Evolutionary conservation across 2,113 vertebrate genomes (phyloP).

Genomic region (Callopanchax toddi): DNA sequence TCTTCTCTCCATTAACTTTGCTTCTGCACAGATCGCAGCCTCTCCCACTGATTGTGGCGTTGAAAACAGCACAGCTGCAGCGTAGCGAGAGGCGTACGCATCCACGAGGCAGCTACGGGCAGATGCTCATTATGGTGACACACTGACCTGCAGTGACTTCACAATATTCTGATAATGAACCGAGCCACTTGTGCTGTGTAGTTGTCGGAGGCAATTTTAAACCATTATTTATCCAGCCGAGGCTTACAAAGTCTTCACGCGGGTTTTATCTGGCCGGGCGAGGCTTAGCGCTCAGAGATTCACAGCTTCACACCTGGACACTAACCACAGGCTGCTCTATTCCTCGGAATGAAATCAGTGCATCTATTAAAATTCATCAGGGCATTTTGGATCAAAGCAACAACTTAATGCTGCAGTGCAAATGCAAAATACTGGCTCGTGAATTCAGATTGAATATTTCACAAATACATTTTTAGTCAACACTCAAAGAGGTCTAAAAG

Average conservation of each 20-base stretch:
- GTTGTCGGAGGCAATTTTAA: conserved; percentile 34
- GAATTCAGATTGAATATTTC: too few species aligned
- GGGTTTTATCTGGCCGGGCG: conserved; percentile 14
- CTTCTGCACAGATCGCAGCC: conserved; percentile 26
- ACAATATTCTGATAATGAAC: conserved; percentile 45
- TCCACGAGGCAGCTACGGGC: conserved; percentile 53
- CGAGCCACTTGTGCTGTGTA: conserved; percentile 25
- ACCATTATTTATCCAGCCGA: conserved; percentile 37
- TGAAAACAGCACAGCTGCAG: conserved; percentile 26
- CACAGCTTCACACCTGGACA: conserved; percentile 47
- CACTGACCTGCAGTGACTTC: conserved; percentile 48
- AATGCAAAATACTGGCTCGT: too few species aligned
- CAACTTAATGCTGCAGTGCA: neutral
- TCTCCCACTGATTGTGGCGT: conserved; percentile 5
- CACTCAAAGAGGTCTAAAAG: too few species aligned
- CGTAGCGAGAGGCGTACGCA: conserved; percentile 8
- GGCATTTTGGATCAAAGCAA: conserved; percentile 31
- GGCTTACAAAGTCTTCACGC: conserved; percentile 16
- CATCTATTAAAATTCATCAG: conserved; percentile 15
- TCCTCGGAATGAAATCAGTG: too few species aligned
- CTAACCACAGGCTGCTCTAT: conserved; percentile 13
- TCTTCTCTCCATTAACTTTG: conserved; percentile 49
- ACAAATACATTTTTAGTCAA: too few species aligned
- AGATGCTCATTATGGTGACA: conserved; percentile 60
- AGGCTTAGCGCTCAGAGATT: conserved; percentile 34